Percentiles rank a stretch among this genome's conserved stretches.
phyloP scores from a whole-genome alignment of 2,113 vertebrate genomes.

The Piaya cayana region DNA sequence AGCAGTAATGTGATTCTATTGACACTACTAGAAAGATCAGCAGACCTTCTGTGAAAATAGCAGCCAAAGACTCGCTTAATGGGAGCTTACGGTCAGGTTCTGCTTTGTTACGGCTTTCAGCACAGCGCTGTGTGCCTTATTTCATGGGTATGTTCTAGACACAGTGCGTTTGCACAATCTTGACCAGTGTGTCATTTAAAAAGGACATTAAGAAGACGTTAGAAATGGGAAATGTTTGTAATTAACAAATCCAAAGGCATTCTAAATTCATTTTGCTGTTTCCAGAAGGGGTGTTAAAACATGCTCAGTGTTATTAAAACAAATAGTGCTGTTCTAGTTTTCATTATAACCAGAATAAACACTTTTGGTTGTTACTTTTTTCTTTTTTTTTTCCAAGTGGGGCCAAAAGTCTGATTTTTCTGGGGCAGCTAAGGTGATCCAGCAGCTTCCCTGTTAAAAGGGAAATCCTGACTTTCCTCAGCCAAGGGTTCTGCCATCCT shows the following conservation, averaged over 20 bases:
- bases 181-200: neutral
- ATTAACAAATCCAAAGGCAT: neutral
- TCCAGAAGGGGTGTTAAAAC: neutral
- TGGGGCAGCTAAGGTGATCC: neutral
- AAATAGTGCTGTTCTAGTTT: neutral
- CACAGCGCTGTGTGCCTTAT: neutral
- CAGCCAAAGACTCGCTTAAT: slow-evolving; percentile 26
- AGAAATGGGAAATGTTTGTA: neutral
- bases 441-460: neutral
- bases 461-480: neutral
- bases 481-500: neutral
- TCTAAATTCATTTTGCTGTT: neutral
- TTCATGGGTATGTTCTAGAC: neutral
- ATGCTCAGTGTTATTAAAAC: neutral
- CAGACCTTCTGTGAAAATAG: slow-evolving; percentile 43
- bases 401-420: neutral
- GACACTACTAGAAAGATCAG: slow-evolving; percentile 67
- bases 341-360: neutral
- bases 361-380: neutral
- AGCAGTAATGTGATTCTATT: slow-evolving; percentile 62
- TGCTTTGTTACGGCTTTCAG: neutral
- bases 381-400: neutral
- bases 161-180: neutral
- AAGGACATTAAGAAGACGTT: neutral
- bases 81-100: neutral